Evolutionary conservation across 2,113 vertebrate species (phyloP).

Genomic region (Coturnix japonica): DNA sequence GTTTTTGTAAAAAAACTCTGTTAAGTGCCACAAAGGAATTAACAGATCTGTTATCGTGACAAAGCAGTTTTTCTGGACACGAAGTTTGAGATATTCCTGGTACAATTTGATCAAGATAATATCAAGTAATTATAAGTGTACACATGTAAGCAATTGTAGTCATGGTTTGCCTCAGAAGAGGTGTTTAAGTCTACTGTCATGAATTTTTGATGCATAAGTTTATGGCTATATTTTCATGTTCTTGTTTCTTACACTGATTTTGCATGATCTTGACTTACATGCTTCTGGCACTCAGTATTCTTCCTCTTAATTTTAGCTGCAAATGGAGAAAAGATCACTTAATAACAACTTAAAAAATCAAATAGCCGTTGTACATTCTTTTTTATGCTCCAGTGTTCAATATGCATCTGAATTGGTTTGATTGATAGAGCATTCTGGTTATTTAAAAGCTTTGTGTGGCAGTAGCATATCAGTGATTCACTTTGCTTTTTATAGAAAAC

Average conservation of each 20-base stretch:
- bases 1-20: background rate
- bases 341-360: background rate
- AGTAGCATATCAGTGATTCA: background rate
- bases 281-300: background rate
- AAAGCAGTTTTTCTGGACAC: background rate
- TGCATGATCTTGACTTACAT: background rate
- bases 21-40: background rate
- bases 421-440: background rate
- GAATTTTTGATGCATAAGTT: background rate
- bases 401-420: background rate
- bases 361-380: background rate
- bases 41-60: background rate
- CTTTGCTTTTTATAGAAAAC: background rate
- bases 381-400: background rate
- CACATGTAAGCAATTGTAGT: rapidly evolving
- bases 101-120: background rate
- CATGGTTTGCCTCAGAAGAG: background rate
- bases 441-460: background rate
- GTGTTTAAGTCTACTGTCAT: background rate
- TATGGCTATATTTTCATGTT: background rate
- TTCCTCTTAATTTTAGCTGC: background rate
- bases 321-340: background rate
- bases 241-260: background rate
- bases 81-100: background rate
- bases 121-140: background rate